Percentiles rank a stretch among this genome's conserved stretches.
These are phyloP conservation scores for Lathronympha strigana DNA, from an alignment of 2,888 invertebrate genomes.

Conservation along the genomic window DNA sequence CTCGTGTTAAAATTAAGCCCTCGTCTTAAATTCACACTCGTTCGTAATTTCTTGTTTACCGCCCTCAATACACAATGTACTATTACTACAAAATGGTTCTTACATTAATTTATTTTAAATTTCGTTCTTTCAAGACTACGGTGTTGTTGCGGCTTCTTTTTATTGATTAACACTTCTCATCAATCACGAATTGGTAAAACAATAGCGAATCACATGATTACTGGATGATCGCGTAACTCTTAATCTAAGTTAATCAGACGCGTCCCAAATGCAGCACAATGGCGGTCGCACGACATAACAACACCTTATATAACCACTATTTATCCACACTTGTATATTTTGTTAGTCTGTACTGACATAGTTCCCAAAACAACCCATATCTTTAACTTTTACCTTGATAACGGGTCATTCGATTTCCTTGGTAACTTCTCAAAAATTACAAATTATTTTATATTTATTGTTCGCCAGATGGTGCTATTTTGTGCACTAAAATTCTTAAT, in stretches of 20 bases:
- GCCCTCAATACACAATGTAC: neutral
- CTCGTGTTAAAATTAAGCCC: no score
- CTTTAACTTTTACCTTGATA: neutral
- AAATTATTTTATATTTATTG: no score
- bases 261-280: constrained; percentile 28
- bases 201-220: constrained; percentile 34
- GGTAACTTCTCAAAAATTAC: no score
- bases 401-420: no score
- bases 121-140: neutral
- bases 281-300: constrained; percentile 29
- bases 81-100: neutral
- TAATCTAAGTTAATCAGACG: constrained; percentile 30
- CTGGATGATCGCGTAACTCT: constrained; percentile 31
- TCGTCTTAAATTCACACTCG: no score
- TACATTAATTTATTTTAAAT: neutral
- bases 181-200: constrained; percentile 29
- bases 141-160: neutral
- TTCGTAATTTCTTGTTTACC: no score
- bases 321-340: constrained; percentile 26
- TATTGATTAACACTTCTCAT: constrained; percentile 17
- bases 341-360: constrained; percentile 22
- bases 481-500: no score
- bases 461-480: no score
- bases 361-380: constrained; percentile 20
- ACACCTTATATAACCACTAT: constrained; percentile 28